Conservation (phyloP, 2,888 invertebrate genomes). For the Argynnis bischoffii region DNA sequence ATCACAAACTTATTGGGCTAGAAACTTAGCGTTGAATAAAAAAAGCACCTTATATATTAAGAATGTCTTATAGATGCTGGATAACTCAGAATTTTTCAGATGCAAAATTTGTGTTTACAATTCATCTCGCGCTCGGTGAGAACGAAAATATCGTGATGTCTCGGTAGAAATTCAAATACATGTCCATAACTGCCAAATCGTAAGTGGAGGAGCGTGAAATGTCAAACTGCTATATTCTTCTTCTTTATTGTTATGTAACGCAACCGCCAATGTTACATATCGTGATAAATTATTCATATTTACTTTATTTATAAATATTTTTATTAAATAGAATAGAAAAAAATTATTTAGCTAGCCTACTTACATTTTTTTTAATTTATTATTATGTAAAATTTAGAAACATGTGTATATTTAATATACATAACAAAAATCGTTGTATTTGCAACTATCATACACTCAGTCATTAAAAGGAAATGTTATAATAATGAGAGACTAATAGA, state of each 20-base stretch:
- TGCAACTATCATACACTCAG: background rate
- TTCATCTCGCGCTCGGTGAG: conserved; percentile 17
- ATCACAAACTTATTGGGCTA: no score
- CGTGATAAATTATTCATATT: background rate
- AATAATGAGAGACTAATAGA: conserved; percentile 26
- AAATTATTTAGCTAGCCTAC: no score
- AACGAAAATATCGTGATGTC: conserved; percentile 19
- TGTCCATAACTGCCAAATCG: conserved; percentile 17
- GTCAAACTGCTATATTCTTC: conserved; percentile 8
- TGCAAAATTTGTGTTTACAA: conserved; percentile 21
- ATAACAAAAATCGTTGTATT: no score
- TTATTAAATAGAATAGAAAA: no score
- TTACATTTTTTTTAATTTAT: no score
- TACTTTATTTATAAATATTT: no score
- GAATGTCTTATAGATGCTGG: background rate
- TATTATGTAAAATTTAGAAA: no score
- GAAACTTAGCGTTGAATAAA: background rate
- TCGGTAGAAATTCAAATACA: conserved; percentile 15
- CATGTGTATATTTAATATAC: no score
- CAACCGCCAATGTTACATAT: background rate
- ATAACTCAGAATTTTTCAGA: conserved; percentile 9
- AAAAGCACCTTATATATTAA: background rate
- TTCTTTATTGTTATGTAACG: background rate
- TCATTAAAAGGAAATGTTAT: background rate
- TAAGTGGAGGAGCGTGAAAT: conserved; percentile 20